Conservation (phyloP, 92 coral and sea anemone species). For the Hydrozoanthus gracilis region DNA sequence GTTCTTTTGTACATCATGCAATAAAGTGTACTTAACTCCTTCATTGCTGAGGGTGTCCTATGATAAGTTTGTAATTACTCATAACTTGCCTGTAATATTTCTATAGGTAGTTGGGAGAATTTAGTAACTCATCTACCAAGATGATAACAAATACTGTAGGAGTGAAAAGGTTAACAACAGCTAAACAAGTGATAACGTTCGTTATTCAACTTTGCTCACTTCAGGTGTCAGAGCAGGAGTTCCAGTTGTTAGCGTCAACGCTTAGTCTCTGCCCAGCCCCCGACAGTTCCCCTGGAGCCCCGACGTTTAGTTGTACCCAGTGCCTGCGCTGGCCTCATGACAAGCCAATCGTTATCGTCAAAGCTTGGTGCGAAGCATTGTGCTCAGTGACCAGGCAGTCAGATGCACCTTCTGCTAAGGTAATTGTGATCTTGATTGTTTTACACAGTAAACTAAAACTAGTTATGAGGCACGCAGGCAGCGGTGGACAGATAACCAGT, state of each 20-base stretch:
- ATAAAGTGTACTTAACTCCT: no score
- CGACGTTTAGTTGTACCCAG: constrained; percentile 71
- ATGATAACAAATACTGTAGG: neutral
- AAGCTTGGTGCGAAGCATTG: constrained; percentile 89
- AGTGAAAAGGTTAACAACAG: neutral
- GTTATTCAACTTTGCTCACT: constrained; percentile 14
- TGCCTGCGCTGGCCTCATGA: constrained; percentile 89
- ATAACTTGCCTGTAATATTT: no score
- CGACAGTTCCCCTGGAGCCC: constrained; percentile 46
- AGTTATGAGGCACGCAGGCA: no score
- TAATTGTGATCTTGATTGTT: neutral
- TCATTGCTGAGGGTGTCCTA: no score
- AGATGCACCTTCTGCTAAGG: constrained; percentile 64
- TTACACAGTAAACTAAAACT: no score
- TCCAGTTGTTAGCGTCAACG: constrained; percentile 66
- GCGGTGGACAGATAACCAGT: no score
- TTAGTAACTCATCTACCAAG: no score
- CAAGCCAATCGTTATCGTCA: constrained; percentile 68
- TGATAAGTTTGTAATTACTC: no score
- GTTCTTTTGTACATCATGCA: no score
- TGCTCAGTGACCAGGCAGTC: constrained; percentile 65
- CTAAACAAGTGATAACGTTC: neutral
- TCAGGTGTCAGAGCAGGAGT: constrained; percentile 75
- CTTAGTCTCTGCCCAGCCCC: constrained; percentile 66
- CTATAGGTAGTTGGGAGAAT: no score